These are phyloP conservation scores for Ypsolopha sequella DNA, from an alignment of 2,888 invertebrate species.

Conservation along the genomic window DNA sequence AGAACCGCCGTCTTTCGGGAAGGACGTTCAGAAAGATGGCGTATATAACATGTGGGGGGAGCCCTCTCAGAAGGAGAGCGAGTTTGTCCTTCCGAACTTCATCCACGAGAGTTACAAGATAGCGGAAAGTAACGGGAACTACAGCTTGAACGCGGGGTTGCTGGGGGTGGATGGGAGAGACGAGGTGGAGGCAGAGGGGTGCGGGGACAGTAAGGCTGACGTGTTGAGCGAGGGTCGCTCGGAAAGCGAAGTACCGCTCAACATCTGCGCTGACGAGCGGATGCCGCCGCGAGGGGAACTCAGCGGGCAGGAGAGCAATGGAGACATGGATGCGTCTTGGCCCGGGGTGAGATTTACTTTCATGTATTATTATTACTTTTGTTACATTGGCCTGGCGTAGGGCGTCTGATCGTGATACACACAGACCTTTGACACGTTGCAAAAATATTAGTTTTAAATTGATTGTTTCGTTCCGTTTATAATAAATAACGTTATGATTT, in stretches of 20 bases:
- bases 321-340: slow-evolving; percentile 83
- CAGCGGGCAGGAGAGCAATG: slow-evolving; percentile 89
- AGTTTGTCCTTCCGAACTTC: slow-evolving; percentile 58
- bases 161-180: slow-evolving; percentile 19
- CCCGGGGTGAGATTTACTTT: slow-evolving; percentile 69
- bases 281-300: slow-evolving; percentile 91
- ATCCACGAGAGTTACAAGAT: slow-evolving; percentile 62
- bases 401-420: too few relatives aligned
- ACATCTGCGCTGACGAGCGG: slow-evolving; percentile 87
- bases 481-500: too few relatives aligned
- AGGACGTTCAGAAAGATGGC: slow-evolving; percentile 37
- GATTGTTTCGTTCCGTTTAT: not conserved
- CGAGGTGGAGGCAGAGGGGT: slow-evolving; percentile 27
- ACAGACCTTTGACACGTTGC: too few relatives aligned
- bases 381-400: too few relatives aligned
- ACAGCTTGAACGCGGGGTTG: slow-evolving; percentile 21
- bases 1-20: slow-evolving; percentile 24
- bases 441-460: too few relatives aligned
- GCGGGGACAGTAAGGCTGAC: slow-evolving; percentile 47
- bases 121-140: slow-evolving; percentile 45
- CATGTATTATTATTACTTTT: too few relatives aligned
- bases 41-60: slow-evolving; percentile 51
- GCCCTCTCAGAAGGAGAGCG: slow-evolving; percentile 46
- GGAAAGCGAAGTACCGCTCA: slow-evolving; percentile 57
- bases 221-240: slow-evolving; percentile 46